Conservation (phyloP, 1,140 invertebrate genomes). For the Onthophagus taurus region DNA sequence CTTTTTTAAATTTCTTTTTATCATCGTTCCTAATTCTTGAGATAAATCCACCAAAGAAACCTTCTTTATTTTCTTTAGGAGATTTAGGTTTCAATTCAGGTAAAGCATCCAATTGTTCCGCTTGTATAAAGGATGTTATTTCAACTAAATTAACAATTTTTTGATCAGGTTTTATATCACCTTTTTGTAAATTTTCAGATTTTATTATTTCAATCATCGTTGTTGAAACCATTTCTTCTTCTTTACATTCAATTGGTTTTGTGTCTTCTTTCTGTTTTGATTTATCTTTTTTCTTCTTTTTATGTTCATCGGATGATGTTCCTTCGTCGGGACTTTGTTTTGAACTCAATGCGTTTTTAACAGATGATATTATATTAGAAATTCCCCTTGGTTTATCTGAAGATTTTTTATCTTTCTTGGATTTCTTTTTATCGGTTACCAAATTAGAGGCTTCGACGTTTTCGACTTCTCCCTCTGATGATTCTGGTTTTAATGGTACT, state of each 20-base stretch:
- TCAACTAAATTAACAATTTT: neutral
- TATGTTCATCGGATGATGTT: neutral
- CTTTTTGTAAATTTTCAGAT: too few species aligned
- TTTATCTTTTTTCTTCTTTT: too few species aligned
- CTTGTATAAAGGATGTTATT: neutral
- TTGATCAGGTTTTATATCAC: too few species aligned
- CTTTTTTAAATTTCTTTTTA: constrained; percentile 15
- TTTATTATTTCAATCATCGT: too few species aligned
- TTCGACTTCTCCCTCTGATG: neutral
- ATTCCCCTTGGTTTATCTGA: constrained; percentile 16
- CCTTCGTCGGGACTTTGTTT: neutral
- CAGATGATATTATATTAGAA: constrained; percentile 25
- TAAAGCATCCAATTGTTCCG: neutral
- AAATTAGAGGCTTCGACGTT: neutral
- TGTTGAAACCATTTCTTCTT: too few species aligned
- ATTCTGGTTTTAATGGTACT: too few species aligned
- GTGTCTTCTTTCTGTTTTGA: too few species aligned
- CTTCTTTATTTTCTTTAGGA: constrained; percentile 8
- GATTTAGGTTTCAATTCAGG: neutral
- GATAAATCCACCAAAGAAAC: constrained; percentile 9
- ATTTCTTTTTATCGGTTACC: neutral
- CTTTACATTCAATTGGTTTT: too few species aligned
- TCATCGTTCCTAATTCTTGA: constrained; percentile 7
- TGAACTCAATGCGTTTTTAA: constrained; percentile 24
- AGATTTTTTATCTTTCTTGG: constrained; percentile 7